Conservation (phyloP, 2,888 invertebrate genomes). For the Cryptocephalus primarius region DNA sequence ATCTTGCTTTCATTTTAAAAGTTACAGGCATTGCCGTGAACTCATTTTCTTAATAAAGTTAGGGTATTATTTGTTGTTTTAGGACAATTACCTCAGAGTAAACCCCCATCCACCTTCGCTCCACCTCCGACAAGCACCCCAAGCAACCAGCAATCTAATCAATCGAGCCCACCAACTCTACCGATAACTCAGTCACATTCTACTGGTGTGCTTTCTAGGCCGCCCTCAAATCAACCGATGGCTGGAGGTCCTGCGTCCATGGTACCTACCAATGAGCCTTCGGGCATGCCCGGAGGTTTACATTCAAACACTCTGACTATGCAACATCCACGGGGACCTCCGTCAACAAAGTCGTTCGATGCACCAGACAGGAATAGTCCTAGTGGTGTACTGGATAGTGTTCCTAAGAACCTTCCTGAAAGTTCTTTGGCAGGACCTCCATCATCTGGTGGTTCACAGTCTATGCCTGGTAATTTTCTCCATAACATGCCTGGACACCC, state of each 20-base stretch:
- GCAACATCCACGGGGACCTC: no score
- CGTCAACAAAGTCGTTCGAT: no score
- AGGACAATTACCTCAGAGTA: conserved; percentile 7
- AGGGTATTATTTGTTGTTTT: no score
- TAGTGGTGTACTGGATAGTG: conserved; percentile 2
- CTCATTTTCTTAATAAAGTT: no score
- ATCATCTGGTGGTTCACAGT: neutral
- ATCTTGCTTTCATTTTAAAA: no score
- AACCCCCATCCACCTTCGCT: conserved; percentile 16
- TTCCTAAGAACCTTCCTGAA: conserved; percentile 5
- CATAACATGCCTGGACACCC: neutral
- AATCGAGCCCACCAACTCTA: conserved; percentile 7
- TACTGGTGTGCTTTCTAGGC: neutral
- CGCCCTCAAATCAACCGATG: conserved; percentile 4
- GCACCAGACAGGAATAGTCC: neutral
- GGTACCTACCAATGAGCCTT: conserved; percentile 3
- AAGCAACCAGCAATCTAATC: conserved; percentile 21
- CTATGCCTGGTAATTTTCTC: neutral
- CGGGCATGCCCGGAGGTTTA: neutral
- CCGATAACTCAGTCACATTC: neutral
- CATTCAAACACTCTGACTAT: neutral
- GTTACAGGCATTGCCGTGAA: no score
- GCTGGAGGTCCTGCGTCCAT: conserved; percentile 3
- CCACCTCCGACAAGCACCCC: conserved; percentile 18
- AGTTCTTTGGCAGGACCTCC: conserved; percentile 1